Evolutionary conservation across 2,888 invertebrate genomes (phyloP).

Genomic region (Drosophila leonis): DNA sequence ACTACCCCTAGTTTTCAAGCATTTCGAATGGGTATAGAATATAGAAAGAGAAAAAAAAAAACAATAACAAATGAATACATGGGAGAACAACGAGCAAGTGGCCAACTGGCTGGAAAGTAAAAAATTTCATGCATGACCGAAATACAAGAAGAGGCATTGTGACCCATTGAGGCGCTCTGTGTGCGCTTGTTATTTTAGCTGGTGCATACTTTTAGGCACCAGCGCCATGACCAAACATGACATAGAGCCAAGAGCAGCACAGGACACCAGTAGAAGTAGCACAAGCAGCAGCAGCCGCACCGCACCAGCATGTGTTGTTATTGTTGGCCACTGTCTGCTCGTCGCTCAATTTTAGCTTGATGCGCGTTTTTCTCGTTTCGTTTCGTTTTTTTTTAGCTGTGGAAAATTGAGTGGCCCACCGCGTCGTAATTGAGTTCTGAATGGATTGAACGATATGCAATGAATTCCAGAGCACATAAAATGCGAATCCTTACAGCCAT

Average conservation of each 20-base stretch:
- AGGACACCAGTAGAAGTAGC: not conserved
- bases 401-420: conserved; percentile 40
- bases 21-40: not conserved
- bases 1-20: not conserved
- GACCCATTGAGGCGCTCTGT: conserved; percentile 3
- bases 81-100: conserved; percentile 42
- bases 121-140: conserved; percentile 77
- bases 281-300: conserved; percentile 12
- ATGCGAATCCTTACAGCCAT: conserved; percentile 6
- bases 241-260: conserved; percentile 5
- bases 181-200: conserved; percentile 46
- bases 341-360: conserved; percentile 9
- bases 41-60: not conserved
- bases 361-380: conserved; percentile 43
- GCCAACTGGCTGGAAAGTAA: conserved; percentile 69
- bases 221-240: conserved; percentile 7
- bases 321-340: conserved; percentile 13
- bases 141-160: conserved; percentile 65
- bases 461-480: conserved; percentile 16
- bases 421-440: conserved; percentile 62
- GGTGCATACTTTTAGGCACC: conserved; percentile 69
- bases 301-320: conserved; percentile 32
- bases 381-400: conserved; percentile 7
- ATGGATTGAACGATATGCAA: conserved; percentile 29
- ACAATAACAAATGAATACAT: conserved; percentile 33